These are phyloP conservation scores for Furcula furcula DNA, from an alignment of 2,888 invertebrate genomes.

Conservation along the genomic window DNA sequence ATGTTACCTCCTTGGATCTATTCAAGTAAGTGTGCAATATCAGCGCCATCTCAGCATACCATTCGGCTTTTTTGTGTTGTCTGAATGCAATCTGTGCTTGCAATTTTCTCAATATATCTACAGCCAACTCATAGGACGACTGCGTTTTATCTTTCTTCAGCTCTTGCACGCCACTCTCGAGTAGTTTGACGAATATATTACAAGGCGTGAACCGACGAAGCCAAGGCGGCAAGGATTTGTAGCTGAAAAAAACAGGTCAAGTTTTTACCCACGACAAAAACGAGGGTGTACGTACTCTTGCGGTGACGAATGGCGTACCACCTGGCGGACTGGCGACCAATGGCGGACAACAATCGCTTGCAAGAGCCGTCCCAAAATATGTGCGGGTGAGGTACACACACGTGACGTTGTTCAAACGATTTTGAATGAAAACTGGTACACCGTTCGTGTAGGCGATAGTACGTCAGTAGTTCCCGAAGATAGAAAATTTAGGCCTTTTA, in stretches of 20 bases:
- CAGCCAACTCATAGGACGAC: conserved; percentile 55
- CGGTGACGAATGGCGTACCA: no score
- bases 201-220: conserved; percentile 82
- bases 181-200: conserved; percentile 58
- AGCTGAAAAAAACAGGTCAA: conserved; percentile 46
- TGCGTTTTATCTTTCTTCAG: conserved; percentile 52
- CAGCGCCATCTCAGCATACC: conserved; percentile 84
- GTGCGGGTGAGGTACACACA: no score
- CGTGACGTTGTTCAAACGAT: no score
- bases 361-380: no score
- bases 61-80: conserved; percentile 67
- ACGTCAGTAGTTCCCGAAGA: no score
- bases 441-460: no score
- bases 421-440: no score
- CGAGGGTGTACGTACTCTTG: no score
- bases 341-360: no score
- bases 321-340: no score
- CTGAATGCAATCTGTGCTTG: conserved; percentile 72
- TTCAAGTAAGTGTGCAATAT: conserved; percentile 73
- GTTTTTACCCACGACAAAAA: no score
- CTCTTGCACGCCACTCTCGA: conserved; percentile 59
- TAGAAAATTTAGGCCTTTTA: no score
- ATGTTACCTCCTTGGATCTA: conserved; percentile 46
- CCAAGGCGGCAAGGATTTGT: conserved; percentile 67
- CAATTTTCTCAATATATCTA: conserved; percentile 73